phyloP scores from a whole-genome alignment of 2,888 invertebrate genomes.

The Plusia festucae region DNA sequence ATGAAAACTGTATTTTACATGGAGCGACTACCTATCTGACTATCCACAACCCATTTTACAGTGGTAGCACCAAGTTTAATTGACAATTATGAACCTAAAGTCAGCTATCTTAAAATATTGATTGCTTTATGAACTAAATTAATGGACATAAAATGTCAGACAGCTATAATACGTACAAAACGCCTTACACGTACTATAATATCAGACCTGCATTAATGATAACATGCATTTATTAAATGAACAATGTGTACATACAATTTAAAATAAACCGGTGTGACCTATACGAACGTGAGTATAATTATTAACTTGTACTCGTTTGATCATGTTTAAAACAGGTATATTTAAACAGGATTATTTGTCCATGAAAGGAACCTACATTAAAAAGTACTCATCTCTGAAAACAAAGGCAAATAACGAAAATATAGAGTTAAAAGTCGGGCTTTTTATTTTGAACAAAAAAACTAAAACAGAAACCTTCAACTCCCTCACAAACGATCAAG shows the following conservation, averaged over 20 bases:
- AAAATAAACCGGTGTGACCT: constrained; percentile 45
- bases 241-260: constrained; percentile 30
- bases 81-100: neutral
- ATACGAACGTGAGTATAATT: constrained; percentile 39
- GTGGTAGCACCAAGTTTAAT: too few relatives aligned
- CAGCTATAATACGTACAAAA: constrained; percentile 3
- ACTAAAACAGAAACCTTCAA: constrained; percentile 9
- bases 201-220: constrained; percentile 17
- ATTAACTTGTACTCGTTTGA: constrained; percentile 50
- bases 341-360: constrained; percentile 50
- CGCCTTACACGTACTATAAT: constrained; percentile 4
- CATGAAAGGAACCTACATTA: constrained; percentile 38
- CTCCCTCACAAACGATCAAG: constrained; percentile 1
- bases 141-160: neutral
- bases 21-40: too few relatives aligned
- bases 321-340: constrained; percentile 47
- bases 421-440: too few relatives aligned
- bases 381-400: constrained; percentile 39
- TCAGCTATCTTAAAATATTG: neutral
- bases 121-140: neutral
- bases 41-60: too few relatives aligned
- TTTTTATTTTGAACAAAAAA: constrained; percentile 9
- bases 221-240: constrained; percentile 27
- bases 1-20: too few relatives aligned
- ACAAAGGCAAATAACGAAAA: neutral